These are phyloP conservation scores for Watersipora subatra DNA, from an alignment of 1,140 invertebrate genomes.

Conservation along the genomic window DNA sequence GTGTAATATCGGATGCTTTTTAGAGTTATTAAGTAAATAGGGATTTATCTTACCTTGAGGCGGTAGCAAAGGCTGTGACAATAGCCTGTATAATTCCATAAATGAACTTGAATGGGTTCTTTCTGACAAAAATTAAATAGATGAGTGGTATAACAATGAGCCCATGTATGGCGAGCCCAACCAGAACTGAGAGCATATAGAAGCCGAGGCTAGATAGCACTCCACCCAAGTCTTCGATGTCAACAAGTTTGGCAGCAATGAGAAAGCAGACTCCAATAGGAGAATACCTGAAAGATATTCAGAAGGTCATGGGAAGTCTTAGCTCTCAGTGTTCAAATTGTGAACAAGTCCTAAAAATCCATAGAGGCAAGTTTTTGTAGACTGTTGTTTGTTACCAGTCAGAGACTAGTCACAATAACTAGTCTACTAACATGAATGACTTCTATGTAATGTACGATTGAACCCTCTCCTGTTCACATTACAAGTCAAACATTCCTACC, in stretches of 20 bases:
- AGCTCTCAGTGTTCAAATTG: no score
- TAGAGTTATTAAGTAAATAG: no score
- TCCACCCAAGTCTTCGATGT: constrained; percentile 53
- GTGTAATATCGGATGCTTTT: no score
- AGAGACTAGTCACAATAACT: no score
- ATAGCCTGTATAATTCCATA: constrained; percentile 28
- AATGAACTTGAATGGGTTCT: constrained; percentile 29
- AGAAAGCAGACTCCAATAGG: constrained; percentile 81
- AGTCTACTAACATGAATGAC: no score
- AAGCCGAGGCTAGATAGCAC: constrained; percentile 23
- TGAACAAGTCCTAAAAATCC: no score
- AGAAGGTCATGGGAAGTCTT: no score
- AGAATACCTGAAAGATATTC: constrained; percentile 54
- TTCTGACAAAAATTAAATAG: constrained; percentile 26
- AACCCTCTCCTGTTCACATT: no score
- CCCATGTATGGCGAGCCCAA: constrained; percentile 31
- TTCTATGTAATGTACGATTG: no score
- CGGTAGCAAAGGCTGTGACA: constrained; percentile 32
- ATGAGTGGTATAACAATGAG: constrained; percentile 31
- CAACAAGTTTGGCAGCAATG: constrained; percentile 71
- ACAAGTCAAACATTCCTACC: no score
- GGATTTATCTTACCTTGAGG: constrained; percentile 40
- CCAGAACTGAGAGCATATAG: constrained; percentile 32
- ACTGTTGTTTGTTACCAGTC: no score
- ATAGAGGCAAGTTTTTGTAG: no score